Evolutionary conservation across 64 coral and sea anemone genomes (phyloP).

Genomic region (Pocillopora damicornis): DNA sequence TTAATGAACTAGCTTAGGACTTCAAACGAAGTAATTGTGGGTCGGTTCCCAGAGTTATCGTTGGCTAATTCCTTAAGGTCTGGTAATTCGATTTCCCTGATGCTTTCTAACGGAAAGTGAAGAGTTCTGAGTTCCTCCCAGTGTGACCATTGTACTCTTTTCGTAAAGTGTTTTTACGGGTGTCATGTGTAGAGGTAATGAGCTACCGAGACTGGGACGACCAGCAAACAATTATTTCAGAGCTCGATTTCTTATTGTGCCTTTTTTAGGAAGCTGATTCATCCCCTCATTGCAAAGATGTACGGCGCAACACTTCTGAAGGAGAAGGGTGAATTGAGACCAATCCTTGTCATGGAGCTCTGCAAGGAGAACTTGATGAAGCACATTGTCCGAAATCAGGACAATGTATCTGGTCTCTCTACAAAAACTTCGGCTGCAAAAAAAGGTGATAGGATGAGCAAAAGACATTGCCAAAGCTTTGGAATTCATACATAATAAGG

Average conservation of each 20-base stretch:
- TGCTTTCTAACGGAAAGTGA: too few species aligned
- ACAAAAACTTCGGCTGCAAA: neutral
- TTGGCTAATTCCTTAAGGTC: too few species aligned
- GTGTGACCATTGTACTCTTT: too few species aligned
- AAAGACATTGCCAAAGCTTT: too few species aligned
- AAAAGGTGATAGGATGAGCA: too few species aligned
- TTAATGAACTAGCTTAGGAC: too few species aligned
- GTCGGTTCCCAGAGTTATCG: too few species aligned
- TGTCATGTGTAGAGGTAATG: neutral
- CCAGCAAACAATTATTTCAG: neutral
- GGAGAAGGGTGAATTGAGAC: neutral
- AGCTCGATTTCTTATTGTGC: neutral
- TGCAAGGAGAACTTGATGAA: constrained; percentile 21
- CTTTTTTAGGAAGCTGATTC: neutral
- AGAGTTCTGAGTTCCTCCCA: too few species aligned
- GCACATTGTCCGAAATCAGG: neutral
- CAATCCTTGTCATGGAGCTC: constrained; percentile 16
- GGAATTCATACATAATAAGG: too few species aligned
- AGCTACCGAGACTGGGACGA: neutral
- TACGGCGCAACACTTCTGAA: constrained; percentile 9
- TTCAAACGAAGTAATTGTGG: too few species aligned
- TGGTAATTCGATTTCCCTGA: too few species aligned
- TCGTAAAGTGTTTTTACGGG: too few species aligned
- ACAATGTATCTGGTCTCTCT: neutral
- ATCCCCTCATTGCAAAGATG: neutral